Conservation (phyloP, 2,797 vertebrate genomes). For the Aplochiton taeniatus region DNA sequence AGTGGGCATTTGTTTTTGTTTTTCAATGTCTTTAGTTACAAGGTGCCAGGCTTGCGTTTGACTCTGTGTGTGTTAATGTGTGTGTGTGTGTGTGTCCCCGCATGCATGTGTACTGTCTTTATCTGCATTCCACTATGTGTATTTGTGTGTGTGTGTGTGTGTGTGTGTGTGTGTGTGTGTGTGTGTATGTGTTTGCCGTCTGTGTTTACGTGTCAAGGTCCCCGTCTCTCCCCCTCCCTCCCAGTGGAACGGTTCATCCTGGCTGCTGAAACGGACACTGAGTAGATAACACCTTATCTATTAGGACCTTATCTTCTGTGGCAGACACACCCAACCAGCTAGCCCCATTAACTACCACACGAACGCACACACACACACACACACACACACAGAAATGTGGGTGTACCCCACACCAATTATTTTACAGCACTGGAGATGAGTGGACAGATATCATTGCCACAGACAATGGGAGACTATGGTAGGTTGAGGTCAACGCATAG, state of each 20-base stretch:
- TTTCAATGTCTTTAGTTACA: no score
- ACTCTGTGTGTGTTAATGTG: not conserved
- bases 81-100: constrained; percentile 1
- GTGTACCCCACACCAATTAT: constrained; percentile 6
- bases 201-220: constrained; percentile 8
- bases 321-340: constrained; percentile 44
- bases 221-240: constrained; percentile 23
- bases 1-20: no score
- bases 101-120: not conserved
- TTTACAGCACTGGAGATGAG: no score
- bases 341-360: constrained; percentile 4
- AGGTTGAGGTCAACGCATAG: no score
- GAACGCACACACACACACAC: constrained; percentile 16
- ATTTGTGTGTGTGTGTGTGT: not conserved
- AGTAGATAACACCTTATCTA: constrained; percentile 57
- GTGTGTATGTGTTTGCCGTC: constrained; percentile 7
- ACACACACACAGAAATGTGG: constrained; percentile 18
- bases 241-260: constrained; percentile 33
- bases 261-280: constrained; percentile 38
- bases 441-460: not conserved
- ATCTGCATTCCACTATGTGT: not conserved
- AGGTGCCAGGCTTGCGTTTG: no score
- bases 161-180: constrained; percentile 6
- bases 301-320: constrained; percentile 51
- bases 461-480: not conserved